Percentiles rank a stretch among this genome's conserved stretches.
Evolutionary conservation across 2,797 vertebrate species (phyloP).

Genomic region (Urosaurus nigricauda): DNA sequence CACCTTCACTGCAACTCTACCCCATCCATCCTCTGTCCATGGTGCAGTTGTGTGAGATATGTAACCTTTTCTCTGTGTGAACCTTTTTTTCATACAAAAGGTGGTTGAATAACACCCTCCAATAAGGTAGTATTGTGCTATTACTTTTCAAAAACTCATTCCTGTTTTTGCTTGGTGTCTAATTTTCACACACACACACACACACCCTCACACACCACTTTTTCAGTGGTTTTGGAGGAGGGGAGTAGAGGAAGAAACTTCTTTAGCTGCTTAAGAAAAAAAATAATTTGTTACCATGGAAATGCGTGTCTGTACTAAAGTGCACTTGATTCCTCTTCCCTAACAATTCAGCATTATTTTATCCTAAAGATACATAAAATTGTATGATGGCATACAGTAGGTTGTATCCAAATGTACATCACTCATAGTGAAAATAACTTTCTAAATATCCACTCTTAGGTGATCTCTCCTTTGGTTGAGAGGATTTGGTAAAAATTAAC

Average conservation of each 20-base stretch:
- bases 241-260: conserved; percentile 58
- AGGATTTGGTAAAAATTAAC: not conserved
- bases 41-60: conserved; percentile 7
- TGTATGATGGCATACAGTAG: conserved; percentile 31
- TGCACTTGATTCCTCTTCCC: conserved; percentile 53
- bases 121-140: not conserved
- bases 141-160: not conserved
- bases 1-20: no score
- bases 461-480: not conserved
- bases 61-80: conserved; percentile 55
- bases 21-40: not conserved
- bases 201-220: no score
- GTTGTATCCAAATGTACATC: not conserved
- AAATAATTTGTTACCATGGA: conserved; percentile 63
- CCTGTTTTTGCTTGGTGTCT: conserved; percentile 23
- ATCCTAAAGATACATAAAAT: conserved; percentile 24
- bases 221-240: not conserved
- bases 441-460: not conserved
- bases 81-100: not conserved
- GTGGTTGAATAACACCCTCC: not conserved
- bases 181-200: conserved; percentile 1
- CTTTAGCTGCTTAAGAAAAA: conserved; percentile 43
- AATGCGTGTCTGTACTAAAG: conserved; percentile 58
- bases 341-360: not conserved
- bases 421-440: not conserved